Conservation (phyloP, 2,888 invertebrate genomes). For the Margaritifera margaritifera region DNA sequence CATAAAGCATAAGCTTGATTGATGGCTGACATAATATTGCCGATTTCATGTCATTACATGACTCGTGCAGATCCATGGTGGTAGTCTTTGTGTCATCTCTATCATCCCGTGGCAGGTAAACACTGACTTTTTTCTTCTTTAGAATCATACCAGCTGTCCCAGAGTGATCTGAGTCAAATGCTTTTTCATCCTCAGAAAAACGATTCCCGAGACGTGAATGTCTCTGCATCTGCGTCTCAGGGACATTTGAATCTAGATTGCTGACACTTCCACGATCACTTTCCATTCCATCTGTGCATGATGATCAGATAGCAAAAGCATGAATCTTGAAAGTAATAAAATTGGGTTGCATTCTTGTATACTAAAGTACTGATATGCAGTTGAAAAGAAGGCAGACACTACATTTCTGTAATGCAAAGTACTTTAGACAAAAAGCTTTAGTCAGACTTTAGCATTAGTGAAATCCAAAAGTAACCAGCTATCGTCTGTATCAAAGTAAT, state of each 20-base stretch:
- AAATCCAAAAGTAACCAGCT: too few relatives aligned
- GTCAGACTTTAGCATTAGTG: too few relatives aligned
- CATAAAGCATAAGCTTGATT: too few relatives aligned
- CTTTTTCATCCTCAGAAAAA: slow-evolving; percentile 24
- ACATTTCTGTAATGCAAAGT: too few relatives aligned
- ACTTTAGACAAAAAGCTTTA: too few relatives aligned
- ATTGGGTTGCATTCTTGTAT: neutral
- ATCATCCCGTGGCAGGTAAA: slow-evolving; percentile 38
- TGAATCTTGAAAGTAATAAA: neutral
- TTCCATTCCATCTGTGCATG: too few relatives aligned
- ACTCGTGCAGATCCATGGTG: too few relatives aligned
- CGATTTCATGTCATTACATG: too few relatives aligned
- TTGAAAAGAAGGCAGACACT: too few relatives aligned
- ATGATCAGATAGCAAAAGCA: neutral
- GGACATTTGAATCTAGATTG: slow-evolving; percentile 26
- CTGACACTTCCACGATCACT: neutral
- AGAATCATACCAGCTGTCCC: slow-evolving; percentile 25
- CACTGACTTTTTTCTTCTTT: slow-evolving; percentile 27
- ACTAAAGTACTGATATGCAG: neutral
- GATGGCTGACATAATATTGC: too few relatives aligned
- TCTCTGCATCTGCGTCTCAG: slow-evolving; percentile 42
- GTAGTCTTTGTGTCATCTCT: slow-evolving; percentile 13
- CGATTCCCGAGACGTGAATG: slow-evolving; percentile 31
- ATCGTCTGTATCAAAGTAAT: too few relatives aligned
- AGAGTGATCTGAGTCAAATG: slow-evolving; percentile 26